A percentile compares a stretch with the other conserved stretches of the same genome.
phyloP scores from a whole-genome alignment of 2,888 invertebrate genomes.

The Helobdella robusta region DNA sequence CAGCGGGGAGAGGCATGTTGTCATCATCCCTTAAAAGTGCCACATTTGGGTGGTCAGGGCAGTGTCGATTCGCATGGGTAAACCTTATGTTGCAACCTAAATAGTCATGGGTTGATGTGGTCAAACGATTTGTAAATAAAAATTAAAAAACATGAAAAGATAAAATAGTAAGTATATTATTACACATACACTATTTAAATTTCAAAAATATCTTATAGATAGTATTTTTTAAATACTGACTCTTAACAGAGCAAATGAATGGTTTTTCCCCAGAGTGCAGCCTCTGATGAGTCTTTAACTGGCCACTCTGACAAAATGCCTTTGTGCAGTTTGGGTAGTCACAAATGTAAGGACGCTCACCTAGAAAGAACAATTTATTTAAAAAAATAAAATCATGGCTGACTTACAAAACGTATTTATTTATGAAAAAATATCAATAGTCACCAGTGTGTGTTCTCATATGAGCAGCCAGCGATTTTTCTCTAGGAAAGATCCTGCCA shows the following conservation, averaged over 20 bases:
- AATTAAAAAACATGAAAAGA: neutral
- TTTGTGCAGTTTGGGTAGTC: slow-evolving; percentile 64
- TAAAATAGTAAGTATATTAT: neutral
- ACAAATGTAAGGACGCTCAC: slow-evolving; percentile 65
- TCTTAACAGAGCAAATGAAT: slow-evolving; percentile 56
- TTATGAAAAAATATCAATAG: neutral
- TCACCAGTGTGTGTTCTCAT: slow-evolving; percentile 53
- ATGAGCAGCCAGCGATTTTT: slow-evolving; percentile 64
- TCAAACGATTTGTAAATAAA: neutral
- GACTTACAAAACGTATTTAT: too few relatives aligned
- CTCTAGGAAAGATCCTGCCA: slow-evolving; percentile 64
- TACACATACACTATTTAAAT: too few relatives aligned
- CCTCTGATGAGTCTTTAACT: slow-evolving; percentile 66
- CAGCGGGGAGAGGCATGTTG: slow-evolving; percentile 18
- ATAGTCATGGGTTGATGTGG: neutral
- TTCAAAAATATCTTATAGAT: neutral
- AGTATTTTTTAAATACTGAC: slow-evolving; percentile 32
- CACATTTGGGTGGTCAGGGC: slow-evolving; percentile 62
- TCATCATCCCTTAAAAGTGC: slow-evolving; percentile 48
- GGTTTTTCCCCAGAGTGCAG: slow-evolving; percentile 69
- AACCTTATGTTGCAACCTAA: slow-evolving; percentile 59
- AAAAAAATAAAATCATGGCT: too few relatives aligned
- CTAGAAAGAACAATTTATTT: slow-evolving; percentile 49
- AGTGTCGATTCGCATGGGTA: slow-evolving; percentile 68
- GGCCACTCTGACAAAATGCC: slow-evolving; percentile 68